Evolutionary conservation across 2,797 vertebrate genomes (phyloP), one percentile per base, ranked within the genome.

Genomic region (Threskiornis aethiopicus): DNA sequence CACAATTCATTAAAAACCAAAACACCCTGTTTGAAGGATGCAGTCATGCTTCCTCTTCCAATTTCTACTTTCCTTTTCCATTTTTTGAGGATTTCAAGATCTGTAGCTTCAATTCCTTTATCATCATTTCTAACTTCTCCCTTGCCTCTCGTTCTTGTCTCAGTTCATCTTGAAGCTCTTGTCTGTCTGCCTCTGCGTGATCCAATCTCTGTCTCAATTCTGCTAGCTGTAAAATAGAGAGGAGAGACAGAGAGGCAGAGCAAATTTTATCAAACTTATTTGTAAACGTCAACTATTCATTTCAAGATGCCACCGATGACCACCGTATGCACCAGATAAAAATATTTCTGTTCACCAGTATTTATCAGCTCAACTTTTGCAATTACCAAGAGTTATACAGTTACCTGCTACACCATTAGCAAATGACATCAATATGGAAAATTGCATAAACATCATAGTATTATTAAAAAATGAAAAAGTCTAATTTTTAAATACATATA

Each of bases 101-200:
- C 96, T 99, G 99, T 41, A 98, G 97, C 97, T 99, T 99, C 95
- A 99, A 97, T 79, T 99, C 99, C 88, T 98, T 97, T 91, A 99
- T 99, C 96, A 99, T 99, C 98, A 98, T 97, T 98, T 99, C 99
- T 83, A 99, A 95, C 90, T 99, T 99, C 88, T 99, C 98, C 84
- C 99, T 98, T 24, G 99, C 99, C 96, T 99, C 99, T 72, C 99
- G 98, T 87, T 99, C 99, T 95, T 98, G 97, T 61, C 99, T 98
- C 96, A 99, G 98, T 95, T 99, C 99, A 72, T 99, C 99, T 83
- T 99, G 99, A 88, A 99, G 98, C 93, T 99, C 99, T 97, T 99
- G 98, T 37, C 99, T 98, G 51, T 99, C 99, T 0, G 99, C 98
- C 97, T 99, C 99, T 0, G 99, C 99, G 5, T 98, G 98, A 96